These are phyloP conservation scores for Xestoiulus laeticollis DNA, from an alignment of 2,888 invertebrate genomes.

Conservation along the genomic window DNA sequence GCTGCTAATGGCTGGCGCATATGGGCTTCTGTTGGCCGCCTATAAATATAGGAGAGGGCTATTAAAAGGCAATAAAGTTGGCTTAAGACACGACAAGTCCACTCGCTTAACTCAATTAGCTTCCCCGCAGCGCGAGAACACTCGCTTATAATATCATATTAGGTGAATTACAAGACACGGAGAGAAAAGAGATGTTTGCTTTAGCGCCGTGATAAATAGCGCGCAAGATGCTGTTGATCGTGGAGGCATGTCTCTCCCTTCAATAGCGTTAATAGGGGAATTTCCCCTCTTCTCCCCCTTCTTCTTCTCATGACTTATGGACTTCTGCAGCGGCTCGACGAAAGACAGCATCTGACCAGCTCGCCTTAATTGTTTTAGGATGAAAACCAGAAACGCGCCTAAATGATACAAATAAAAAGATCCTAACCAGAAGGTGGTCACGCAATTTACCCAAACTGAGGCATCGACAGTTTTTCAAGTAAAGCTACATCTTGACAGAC, in stretches of 20 bases:
- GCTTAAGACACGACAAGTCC: not conserved
- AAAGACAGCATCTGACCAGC: no score
- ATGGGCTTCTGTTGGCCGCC: not conserved
- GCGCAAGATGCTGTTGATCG: not conserved
- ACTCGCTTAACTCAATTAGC: slow-evolving; percentile 1
- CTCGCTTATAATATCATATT: slow-evolving; percentile 9
- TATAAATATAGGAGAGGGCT: slow-evolving; percentile 9
- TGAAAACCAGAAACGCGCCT: no score
- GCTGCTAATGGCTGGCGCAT: not conserved
- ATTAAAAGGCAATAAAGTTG: slow-evolving; percentile 9
- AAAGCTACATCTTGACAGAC: no score
- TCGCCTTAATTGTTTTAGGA: no score
- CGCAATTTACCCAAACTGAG: no score
- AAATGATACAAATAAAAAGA: no score
- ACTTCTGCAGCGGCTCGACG: not conserved
- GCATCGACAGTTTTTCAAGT: no score
- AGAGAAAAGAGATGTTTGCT: not conserved
- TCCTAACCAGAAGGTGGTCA: no score
- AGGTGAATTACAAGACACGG: not conserved
- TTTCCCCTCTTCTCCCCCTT: not conserved
- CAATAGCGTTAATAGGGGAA: not conserved
- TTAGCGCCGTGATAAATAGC: not conserved
- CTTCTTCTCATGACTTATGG: not conserved
- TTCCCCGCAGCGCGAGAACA: not conserved
- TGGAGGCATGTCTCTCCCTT: not conserved